Evolutionary conservation across 2,113 vertebrate species (phyloP).

Genomic region (cat (Felis catus)): F.catus_Fca126_mat1.0 CM031417.1:9836501-9837000

Average conservation of each 20-base stretch:
- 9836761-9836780: not conserved
- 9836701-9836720: conserved; percentile 46
- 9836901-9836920: conserved; percentile 66
- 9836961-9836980: rapidly evolving
- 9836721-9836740: not conserved
- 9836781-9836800: not conserved
- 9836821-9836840: not conserved
- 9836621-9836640: conserved; percentile 79
- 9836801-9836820: not conserved
- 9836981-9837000: not conserved
- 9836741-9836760: not conserved
- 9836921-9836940: conserved; percentile 26
- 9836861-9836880: conserved; percentile 45
- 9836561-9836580: not conserved
- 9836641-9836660: not conserved
- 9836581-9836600: not conserved
- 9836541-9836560: not conserved
- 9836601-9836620: not conserved
- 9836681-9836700: not conserved
- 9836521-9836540: not conserved
- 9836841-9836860: not conserved
- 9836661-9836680: not conserved
- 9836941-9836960: not conserved
- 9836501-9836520: not conserved
- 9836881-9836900: conserved; percentile 73